A percentile compares a stretch with the other conserved stretches of the same genome.
These are phyloP conservation scores for Cirrhinus molitorella DNA, from an alignment of 2,797 vertebrate species.

Conservation along the genomic window DNA sequence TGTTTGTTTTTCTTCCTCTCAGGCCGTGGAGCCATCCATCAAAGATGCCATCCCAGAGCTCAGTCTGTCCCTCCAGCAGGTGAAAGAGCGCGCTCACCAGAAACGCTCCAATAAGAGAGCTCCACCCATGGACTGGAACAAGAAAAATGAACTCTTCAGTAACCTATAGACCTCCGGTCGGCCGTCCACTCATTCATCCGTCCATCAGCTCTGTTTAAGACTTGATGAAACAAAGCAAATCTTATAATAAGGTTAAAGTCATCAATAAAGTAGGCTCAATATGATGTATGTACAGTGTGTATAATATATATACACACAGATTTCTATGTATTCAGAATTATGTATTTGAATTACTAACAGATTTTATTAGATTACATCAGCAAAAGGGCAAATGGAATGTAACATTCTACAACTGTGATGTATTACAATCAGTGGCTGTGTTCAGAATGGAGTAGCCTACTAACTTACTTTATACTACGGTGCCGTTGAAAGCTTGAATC, in stretches of 20 bases:
- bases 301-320: conserved; percentile 37
- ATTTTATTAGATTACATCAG: conserved; percentile 52
- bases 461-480: not conserved
- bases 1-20: not conserved
- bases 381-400: conserved; percentile 32
- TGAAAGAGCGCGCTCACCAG: conserved; percentile 92
- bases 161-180: conserved; percentile 82
- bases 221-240: conserved; percentile 51
- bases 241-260: conserved; percentile 45
- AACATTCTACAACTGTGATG: conserved; percentile 40
- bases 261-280: conserved; percentile 35
- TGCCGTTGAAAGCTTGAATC: too few species aligned
- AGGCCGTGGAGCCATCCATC: conserved; percentile 63
- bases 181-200: not conserved
- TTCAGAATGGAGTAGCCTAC: conserved; percentile 19
- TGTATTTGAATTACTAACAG: conserved; percentile 71
- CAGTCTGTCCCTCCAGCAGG: conserved; percentile 87
- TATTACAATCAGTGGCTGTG: conserved; percentile 38
- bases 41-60: conserved; percentile 78
- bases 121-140: conserved; percentile 98
- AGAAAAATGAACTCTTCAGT: conserved; percentile 98
- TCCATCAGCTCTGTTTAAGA: conserved; percentile 13
- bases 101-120: conserved; percentile 93
- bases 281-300: conserved; percentile 61
- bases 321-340: conserved; percentile 63